Evolutionary conservation across 2,113 vertebrate species (phyloP).

Genomic region (Grantiella picta): DNA sequence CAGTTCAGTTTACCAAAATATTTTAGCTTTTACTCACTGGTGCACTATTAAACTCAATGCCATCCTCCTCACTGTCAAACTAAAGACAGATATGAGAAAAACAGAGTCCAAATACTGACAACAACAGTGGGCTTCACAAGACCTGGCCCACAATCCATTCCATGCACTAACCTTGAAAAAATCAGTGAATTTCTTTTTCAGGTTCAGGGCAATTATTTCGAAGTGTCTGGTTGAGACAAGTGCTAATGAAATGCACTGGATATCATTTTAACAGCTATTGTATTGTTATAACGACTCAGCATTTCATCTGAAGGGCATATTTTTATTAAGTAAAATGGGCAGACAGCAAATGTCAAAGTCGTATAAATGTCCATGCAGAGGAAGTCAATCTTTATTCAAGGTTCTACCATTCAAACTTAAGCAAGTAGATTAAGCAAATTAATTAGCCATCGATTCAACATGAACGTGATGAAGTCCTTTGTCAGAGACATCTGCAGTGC

Average conservation of each 20-base stretch:
- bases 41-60: rapidly evolving
- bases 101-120: not conserved
- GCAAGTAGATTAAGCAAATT: not conserved
- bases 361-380: not conserved
- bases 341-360: not conserved
- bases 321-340: not conserved
- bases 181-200: not conserved
- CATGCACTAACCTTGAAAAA: not conserved
- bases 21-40: not conserved
- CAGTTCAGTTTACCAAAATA: not conserved
- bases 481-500: not conserved
- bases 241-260: not conserved
- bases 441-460: not conserved
- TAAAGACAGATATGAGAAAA: not conserved
- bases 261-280: not conserved
- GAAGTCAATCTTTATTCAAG: not conserved
- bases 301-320: not conserved
- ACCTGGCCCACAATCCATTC: not conserved
- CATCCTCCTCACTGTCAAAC: rapidly evolving
- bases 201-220: not conserved
- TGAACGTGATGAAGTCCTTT: not conserved
- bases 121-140: not conserved
- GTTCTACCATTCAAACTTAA: not conserved
- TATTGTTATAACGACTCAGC: not conserved
- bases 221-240: not conserved